Evolutionary conservation across 2,113 vertebrate species (phyloP).

Genomic region (Gymnarchus niloticus): DNA sequence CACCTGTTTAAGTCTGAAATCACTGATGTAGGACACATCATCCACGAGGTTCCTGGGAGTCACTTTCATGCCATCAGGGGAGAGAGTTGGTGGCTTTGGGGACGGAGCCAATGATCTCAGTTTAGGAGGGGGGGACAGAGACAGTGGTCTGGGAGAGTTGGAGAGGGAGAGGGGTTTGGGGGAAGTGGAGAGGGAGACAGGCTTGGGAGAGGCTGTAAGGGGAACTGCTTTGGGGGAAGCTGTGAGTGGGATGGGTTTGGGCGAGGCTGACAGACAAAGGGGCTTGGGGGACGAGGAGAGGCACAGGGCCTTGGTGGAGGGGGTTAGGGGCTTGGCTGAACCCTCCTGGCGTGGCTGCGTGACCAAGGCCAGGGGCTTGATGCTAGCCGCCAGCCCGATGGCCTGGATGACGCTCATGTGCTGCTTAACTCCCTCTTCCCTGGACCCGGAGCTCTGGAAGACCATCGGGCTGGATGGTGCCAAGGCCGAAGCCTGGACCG

Average conservation of each 20-base stretch:
- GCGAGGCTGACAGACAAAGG: constrained; percentile 58
- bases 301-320: constrained; percentile 61
- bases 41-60: constrained; percentile 74
- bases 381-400: constrained; percentile 72
- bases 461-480: constrained; percentile 73
- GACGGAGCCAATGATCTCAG: constrained; percentile 61
- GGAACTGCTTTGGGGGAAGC: constrained; percentile 64
- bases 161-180: constrained; percentile 72
- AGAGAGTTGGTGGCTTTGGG: constrained; percentile 55
- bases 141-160: constrained; percentile 63
- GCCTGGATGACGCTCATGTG: constrained; percentile 90
- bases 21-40: constrained; percentile 63
- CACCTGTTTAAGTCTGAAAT: constrained; percentile 75
- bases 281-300: constrained; percentile 72
- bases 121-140: constrained; percentile 67
- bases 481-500: constrained; percentile 70
- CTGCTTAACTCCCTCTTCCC: constrained; percentile 80
- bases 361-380: constrained; percentile 73
- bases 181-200: constrained; percentile 59
- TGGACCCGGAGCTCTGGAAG: constrained; percentile 75
- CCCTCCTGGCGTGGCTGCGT: constrained; percentile 71
- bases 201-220: constrained; percentile 69
- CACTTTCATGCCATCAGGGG: constrained; percentile 67
- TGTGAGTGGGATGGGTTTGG: constrained; percentile 69
- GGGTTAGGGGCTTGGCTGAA: constrained; percentile 65